Evolutionary conservation across 2,888 invertebrate species (phyloP), one percentile per base, ranked within the genome.

Genomic region (Parnassius apollo): DNA sequence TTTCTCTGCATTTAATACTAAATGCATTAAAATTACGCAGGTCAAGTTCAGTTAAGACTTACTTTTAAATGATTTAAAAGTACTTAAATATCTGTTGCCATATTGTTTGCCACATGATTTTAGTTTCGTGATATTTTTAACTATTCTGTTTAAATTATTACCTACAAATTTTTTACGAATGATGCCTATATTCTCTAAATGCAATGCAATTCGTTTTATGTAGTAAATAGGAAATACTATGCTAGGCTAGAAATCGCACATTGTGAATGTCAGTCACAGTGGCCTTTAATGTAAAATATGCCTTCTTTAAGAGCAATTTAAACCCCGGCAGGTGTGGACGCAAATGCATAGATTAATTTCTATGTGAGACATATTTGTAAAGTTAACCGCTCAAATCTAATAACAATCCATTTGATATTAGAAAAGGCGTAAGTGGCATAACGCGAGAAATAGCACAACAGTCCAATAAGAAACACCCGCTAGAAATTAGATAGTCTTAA

Each of bases 31-130:
- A 66, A 63, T 52, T 65, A 56, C 61, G 57, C 71, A 62, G 54
- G 61, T 74, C 75, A 69, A 76, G 76, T 75, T 68, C 71, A 70
- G 71, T 56, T 71, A 80, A 78, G 75, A 75, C 74, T 80, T 77
- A 83, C 82, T 81, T 81, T 83, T 83, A 76, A 82, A 79, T 77
- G 67, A 76, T 48, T 75, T 76, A 80, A 83, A 86, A 82, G 89
- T 90, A 90, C 90, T 91, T 91, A 91, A 89, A 82, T 81, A 83
- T 83, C 89, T 86, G 88, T 86, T 90, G 90, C 91, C 91, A 91
- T 91, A 91, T 89, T 83, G 81, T 89, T 90, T 90, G 90, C 91
- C 89, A 90, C 91, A 75, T 85, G 86, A 86, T 83, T 46, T 88
- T 86, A 85, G 81, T 75, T 86, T 88, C 86, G 87, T 90, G 88